A percentile compares a stretch with the other conserved stretches of the same genome.
phyloP scores from a whole-genome alignment of 2,888 invertebrate genomes.

The Nowickia ferox region DNA sequence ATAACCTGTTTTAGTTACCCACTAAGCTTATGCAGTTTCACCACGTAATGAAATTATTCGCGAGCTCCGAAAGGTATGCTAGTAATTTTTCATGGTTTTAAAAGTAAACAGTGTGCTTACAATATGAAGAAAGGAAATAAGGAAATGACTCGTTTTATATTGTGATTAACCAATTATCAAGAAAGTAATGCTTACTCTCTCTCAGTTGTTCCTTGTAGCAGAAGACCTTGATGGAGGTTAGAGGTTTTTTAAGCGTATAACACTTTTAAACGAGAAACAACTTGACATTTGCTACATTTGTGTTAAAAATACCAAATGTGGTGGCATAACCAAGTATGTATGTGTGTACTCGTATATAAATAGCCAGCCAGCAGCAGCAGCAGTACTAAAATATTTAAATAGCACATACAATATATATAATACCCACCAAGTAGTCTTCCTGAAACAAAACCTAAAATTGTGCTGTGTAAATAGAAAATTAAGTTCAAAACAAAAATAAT shows the following conservation, averaged over 20 bases:
- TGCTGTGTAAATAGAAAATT: conserved; percentile 49
- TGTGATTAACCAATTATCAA: not conserved
- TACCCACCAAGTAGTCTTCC: conserved; percentile 46
- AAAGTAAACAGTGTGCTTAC: not conserved
- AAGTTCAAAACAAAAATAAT: conserved; percentile 39
- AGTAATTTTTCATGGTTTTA: not conserved
- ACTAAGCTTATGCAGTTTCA: no score
- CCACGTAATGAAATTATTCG: no score
- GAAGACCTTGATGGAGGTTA: conserved; percentile 61
- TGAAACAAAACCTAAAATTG: conserved; percentile 6
- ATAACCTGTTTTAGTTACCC: no score
- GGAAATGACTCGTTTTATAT: no score
- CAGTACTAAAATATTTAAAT: conserved; percentile 2
- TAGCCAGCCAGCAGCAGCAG: not conserved
- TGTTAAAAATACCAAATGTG: not conserved
- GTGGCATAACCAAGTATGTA: conserved; percentile 21
- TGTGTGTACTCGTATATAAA: no score
- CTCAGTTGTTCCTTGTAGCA: not conserved
- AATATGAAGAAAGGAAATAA: not conserved
- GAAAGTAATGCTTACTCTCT: not conserved
- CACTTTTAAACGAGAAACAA: conserved; percentile 29
- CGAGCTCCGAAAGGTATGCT: no score
- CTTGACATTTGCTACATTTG: conserved; percentile 60
- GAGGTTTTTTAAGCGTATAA: conserved; percentile 24
- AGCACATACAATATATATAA: not conserved